Percentiles rank a stretch among this genome's conserved stretches.
These are phyloP conservation scores for Hydrophis major DNA, from an alignment of 2,797 vertebrate species.

Conservation along the genomic window DNA sequence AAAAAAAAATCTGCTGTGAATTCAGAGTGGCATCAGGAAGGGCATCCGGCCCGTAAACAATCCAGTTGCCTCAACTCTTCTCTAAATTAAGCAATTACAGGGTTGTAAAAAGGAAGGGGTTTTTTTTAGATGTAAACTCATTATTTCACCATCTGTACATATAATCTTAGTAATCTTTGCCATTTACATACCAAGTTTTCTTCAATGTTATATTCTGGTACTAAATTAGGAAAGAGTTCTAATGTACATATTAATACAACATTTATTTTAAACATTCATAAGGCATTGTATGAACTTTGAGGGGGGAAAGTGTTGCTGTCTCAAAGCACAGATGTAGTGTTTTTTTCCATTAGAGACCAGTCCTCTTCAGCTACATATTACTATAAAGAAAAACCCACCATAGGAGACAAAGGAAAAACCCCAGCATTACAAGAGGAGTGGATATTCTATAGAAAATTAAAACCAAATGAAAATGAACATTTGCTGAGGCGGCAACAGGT, in stretches of 20 bases:
- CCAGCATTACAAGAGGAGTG: slow-evolving; percentile 75
- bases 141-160: neutral
- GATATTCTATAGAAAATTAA: slow-evolving; percentile 83
- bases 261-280: neutral
- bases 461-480: slow-evolving; percentile 75
- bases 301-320: neutral
- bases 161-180: neutral
- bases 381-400: slow-evolving; percentile 68
- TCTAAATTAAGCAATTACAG: neutral
- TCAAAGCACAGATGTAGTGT: neutral
- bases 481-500: slow-evolving; percentile 85
- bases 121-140: neutral
- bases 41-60: neutral
- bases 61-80: neutral
- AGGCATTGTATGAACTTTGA: neutral
- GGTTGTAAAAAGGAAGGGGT: neutral
- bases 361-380: slow-evolving; percentile 90
- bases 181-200: neutral
- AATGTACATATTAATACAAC: neutral
- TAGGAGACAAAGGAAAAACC: slow-evolving; percentile 51
- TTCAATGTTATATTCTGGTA: neutral
- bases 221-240: neutral
- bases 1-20: neutral
- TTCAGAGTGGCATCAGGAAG: neutral
- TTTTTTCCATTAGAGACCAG: slow-evolving; percentile 77